Percentiles rank a stretch among this genome's conserved stretches.
phyloP scores from a whole-genome alignment of 2,888 invertebrate species.

The Caenorhabditis plicata region DNA sequence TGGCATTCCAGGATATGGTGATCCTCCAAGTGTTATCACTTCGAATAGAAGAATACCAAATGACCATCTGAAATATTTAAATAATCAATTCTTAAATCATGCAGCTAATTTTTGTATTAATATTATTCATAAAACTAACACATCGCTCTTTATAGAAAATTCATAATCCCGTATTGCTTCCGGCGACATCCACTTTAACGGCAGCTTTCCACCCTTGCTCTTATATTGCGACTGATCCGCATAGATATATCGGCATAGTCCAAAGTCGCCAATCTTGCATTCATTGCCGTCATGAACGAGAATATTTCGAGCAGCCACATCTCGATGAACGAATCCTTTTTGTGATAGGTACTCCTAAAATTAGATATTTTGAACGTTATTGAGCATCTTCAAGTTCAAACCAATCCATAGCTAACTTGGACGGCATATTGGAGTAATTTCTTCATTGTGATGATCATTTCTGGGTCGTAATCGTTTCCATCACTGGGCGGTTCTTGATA shows the following conservation, averaged over 20 bases:
- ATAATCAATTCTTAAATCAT: not conserved
- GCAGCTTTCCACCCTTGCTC: slow-evolving; percentile 63
- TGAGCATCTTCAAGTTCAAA: slow-evolving; percentile 20
- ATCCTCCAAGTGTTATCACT: slow-evolving; percentile 74
- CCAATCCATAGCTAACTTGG: slow-evolving; percentile 64
- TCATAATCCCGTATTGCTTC: slow-evolving; percentile 68
- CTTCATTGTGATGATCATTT: slow-evolving; percentile 62
- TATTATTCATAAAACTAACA: slow-evolving; percentile 61
- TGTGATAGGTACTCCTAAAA: slow-evolving; percentile 64
- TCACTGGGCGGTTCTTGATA: slow-evolving; percentile 48
- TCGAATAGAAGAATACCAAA: slow-evolving; percentile 71
- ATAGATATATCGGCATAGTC: slow-evolving; percentile 63
- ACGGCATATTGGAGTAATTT: slow-evolving; percentile 63
- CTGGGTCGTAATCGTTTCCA: slow-evolving; percentile 54
- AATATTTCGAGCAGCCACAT: slow-evolving; percentile 65
- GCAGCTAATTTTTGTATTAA: not conserved
- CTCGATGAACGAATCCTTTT: slow-evolving; percentile 65
- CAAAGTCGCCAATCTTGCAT: slow-evolving; percentile 65
- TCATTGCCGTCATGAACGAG: slow-evolving; percentile 57
- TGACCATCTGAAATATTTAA: slow-evolving; percentile 66
- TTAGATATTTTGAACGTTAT: not conserved
- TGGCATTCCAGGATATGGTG: slow-evolving; percentile 73
- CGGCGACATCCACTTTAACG: slow-evolving; percentile 69
- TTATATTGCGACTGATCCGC: slow-evolving; percentile 60
- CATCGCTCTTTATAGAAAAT: slow-evolving; percentile 68